phyloP scores from a whole-genome alignment of 2,113 vertebrate genomes.

The Columbina picui region DNA sequence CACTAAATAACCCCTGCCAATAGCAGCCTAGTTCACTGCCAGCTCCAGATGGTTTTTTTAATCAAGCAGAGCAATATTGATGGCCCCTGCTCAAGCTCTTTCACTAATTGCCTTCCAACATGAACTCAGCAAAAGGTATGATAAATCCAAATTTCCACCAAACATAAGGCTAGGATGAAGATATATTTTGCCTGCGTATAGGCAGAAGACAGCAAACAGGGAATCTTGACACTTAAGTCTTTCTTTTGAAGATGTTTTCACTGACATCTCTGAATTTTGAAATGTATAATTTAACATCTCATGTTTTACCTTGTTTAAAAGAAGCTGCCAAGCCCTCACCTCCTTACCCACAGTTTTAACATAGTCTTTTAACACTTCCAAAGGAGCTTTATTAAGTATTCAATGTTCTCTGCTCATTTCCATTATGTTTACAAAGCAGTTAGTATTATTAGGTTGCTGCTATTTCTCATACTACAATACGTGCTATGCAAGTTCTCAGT shows the following conservation, averaged over 20 bases:
- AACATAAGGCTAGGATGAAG: neutral
- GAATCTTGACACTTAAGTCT: neutral
- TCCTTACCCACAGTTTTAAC: neutral
- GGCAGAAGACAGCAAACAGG: neutral
- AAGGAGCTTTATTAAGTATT: neutral
- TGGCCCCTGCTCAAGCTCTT: constrained; percentile 57
- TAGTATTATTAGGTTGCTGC: neutral
- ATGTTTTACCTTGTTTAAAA: neutral
- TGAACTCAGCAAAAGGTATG: constrained; percentile 56
- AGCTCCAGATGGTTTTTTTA: constrained; percentile 66
- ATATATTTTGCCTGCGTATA: neutral
- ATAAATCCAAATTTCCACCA: constrained; percentile 40
- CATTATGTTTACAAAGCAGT: neutral
- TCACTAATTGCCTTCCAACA: constrained; percentile 68
- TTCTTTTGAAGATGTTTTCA: neutral
- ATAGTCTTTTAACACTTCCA: neutral
- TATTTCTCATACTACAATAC: neutral
- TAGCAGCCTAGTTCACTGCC: constrained; percentile 19
- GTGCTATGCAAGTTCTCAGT: neutral
- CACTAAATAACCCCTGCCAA: constrained; percentile 65
- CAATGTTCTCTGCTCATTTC: neutral
- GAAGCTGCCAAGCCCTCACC: neutral
- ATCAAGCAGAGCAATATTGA: constrained; percentile 71
- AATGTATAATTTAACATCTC: constrained; percentile 21
- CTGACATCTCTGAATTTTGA: neutral